Conservation (phyloP, 2,888 invertebrate genomes). For the Plemyria rubiginata region DNA sequence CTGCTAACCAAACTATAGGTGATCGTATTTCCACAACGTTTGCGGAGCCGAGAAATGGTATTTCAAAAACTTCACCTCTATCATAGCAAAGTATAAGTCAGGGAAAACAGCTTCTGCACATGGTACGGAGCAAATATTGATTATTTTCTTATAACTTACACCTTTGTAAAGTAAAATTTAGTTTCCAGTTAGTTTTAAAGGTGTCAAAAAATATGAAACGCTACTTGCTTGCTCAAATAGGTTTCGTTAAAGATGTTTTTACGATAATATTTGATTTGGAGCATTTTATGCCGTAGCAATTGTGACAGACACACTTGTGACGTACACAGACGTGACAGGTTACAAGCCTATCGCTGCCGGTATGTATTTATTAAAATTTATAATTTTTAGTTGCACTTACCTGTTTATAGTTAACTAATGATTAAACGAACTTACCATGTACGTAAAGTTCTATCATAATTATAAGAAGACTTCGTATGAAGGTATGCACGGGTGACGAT, state of each 20-base stretch:
- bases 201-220: neutral
- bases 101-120: constrained; percentile 13
- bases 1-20: constrained; percentile 27
- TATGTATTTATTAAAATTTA: no score
- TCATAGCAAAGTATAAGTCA: constrained; percentile 49
- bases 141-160: constrained; percentile 1
- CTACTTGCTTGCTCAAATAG: neutral
- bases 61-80: constrained; percentile 35
- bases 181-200: neutral
- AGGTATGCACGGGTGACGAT: no score
- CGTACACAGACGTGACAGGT: no score
- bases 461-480: no score
- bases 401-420: no score
- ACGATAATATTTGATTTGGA: neutral
- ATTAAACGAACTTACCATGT: no score
- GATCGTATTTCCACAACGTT: constrained; percentile 31
- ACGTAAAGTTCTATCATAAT: no score
- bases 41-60: constrained; percentile 26
- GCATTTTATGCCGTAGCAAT: no score
- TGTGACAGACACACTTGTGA: no score
- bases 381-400: no score
- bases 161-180: neutral
- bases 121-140: constrained; percentile 12
- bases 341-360: no score
- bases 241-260: neutral